These are phyloP conservation scores for Venustaconcha ellipsiformis DNA, from an alignment of 1,140 invertebrate genomes.

Conservation along the genomic window DNA sequence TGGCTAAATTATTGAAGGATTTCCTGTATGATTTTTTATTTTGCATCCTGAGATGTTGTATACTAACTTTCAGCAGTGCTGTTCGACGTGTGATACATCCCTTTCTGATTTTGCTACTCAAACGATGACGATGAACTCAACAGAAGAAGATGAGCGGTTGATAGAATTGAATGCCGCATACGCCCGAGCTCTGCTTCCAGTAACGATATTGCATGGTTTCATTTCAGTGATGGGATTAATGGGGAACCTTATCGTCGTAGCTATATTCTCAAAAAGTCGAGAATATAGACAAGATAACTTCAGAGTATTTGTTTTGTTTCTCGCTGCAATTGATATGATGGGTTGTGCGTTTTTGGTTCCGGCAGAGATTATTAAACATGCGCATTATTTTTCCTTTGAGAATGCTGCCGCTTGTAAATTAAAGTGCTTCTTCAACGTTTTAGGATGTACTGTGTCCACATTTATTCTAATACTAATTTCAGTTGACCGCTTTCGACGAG, in stretches of 20 bases:
- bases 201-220: neutral
- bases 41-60: too few species aligned
- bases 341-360: constrained; percentile 20
- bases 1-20: too few species aligned
- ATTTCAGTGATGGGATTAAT: constrained; percentile 2
- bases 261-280: neutral
- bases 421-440: constrained; percentile 27
- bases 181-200: neutral
- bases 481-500: constrained; percentile 21
- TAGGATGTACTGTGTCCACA: constrained; percentile 7
- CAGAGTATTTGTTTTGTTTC: constrained; percentile 16
- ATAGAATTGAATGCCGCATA: constrained; percentile 1
- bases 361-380: constrained; percentile 25
- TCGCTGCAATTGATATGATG: constrained; percentile 16
- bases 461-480: constrained; percentile 16
- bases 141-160: neutral
- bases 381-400: constrained; percentile 18
- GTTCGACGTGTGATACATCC: too few species aligned
- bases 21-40: too few species aligned
- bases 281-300: neutral
- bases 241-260: constrained; percentile 1
- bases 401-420: constrained; percentile 12
- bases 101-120: too few species aligned
- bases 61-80: too few species aligned
- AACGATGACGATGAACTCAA: neutral